Evolutionary conservation across 92 coral and sea anemone genomes (phyloP), one percentile per base, ranked within the genome.

Genomic region (Isaurus tuberculatus): DNA sequence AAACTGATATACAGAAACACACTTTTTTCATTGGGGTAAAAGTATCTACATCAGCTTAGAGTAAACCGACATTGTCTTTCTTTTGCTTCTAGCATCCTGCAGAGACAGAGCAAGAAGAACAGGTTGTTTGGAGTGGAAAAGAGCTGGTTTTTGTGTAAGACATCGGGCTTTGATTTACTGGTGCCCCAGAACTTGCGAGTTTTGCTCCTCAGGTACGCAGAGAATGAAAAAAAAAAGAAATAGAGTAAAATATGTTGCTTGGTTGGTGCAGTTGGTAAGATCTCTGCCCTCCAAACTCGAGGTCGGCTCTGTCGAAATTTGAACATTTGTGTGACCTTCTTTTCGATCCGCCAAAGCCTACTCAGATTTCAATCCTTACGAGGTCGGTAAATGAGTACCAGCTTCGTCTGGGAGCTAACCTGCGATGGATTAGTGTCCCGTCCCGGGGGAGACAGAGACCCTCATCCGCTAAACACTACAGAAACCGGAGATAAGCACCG

Each of bases 121-220:
- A 0, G 28, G 78, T 5, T 92, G 97, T 37, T 86, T 72, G 14
- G 70, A 30, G 1, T 93, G 86, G 88, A 82, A 86, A 68, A 80
- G 75, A 13, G 34, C 82, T 65, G 97, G 97, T 30, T 83, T 88
- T 75, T 93, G 97, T 31, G 34, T 16, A 1, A 71, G 83, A 27
- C 97, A 91, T 23, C 58, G 85, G n/a, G 64, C 81, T 11, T 16
- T 93, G 91, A 71, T 88, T 16, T 86, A 86, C 58, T 85, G 87
- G 87, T 93, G 97, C 75, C 51, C 69, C 53, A 91, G 88, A 85
- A 91, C 97, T 1, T 93, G 97, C 26, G 87, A 86, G 65, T 82
- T 84, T 17, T 93, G 97, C 40, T 53, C 91, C 48, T 73, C 97
- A 20, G 97, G 97, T 93, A 79, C 31, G 87, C 19, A 29, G 1